Percentiles rank a stretch among this genome's conserved stretches.
phyloP scores from a whole-genome alignment of 2,888 invertebrate genomes.

The Crioceris asparagi region DNA sequence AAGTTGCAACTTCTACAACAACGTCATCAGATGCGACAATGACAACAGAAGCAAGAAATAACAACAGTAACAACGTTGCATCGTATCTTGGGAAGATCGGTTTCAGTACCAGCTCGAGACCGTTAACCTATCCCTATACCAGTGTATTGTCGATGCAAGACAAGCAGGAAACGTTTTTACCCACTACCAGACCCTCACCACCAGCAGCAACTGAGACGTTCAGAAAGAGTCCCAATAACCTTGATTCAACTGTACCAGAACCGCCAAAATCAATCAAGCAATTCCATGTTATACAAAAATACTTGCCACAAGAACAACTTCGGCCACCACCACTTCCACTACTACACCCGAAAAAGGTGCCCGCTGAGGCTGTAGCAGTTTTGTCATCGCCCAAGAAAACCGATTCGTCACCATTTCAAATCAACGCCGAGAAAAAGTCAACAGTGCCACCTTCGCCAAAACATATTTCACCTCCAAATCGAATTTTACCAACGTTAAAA shows the following conservation, averaged over 20 bases:
- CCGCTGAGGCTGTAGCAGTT: no score
- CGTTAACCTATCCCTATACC: slow-evolving; percentile 58
- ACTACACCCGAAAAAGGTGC: no score
- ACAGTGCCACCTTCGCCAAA: no score
- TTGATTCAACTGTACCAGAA: background rate
- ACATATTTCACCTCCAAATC: no score
- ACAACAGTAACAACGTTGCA: slow-evolving; percentile 21
- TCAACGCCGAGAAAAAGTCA: no score
- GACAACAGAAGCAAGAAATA: slow-evolving; percentile 19
- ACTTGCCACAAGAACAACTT: slow-evolving; percentile 16
- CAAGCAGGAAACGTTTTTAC: no score
- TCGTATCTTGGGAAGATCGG: slow-evolving; percentile 36
- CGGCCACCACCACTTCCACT: no score
- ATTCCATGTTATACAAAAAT: slow-evolving; percentile 32
- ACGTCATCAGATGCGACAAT: slow-evolving; percentile 11
- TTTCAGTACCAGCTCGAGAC: slow-evolving; percentile 40
- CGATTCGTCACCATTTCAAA: no score
- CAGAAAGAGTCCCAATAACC: background rate
- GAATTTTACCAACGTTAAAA: no score
- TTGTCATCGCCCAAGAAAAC: no score
- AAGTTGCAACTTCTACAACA: slow-evolving; percentile 11
- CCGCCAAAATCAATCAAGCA: slow-evolving; percentile 35
- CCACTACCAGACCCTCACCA: no score
- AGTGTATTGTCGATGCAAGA: slow-evolving; percentile 13
- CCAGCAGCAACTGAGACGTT: no score